Conservation (phyloP, 2,797 vertebrate genomes). For the Oreonectes daqikongensis region DNA sequence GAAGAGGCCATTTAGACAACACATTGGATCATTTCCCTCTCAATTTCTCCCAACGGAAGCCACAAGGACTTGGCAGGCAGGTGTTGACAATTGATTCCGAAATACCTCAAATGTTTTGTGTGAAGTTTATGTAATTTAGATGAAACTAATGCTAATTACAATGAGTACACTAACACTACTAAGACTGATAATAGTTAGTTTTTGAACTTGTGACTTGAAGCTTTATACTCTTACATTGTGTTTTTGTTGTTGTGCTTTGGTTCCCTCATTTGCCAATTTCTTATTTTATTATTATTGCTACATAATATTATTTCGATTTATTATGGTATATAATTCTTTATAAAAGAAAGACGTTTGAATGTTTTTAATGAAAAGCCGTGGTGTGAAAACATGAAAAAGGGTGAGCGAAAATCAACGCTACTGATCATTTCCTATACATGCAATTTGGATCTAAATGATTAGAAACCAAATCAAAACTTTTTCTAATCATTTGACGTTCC, state of each 20-base stretch:
- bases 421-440: conserved; percentile 25
- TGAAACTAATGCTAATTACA: conserved; percentile 78
- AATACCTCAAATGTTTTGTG: conserved; percentile 99
- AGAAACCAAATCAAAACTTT: conserved; percentile 72
- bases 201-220: conserved; percentile 99
- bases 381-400: conserved; percentile 67
- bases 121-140: conserved; percentile 99
- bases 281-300: conserved; percentile 78
- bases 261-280: conserved; percentile 75
- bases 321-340: conserved; percentile 51
- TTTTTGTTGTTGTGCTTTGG: conserved; percentile 86
- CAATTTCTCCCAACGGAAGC: conserved; percentile 74
- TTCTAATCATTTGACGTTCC: conserved; percentile 65
- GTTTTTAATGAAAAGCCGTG: conserved; percentile 82
- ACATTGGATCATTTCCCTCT: conserved; percentile 27
- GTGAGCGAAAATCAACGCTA: conserved; percentile 56
- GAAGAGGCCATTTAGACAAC: conserved; percentile 13
- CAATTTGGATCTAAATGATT: conserved; percentile 54
- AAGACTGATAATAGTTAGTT: conserved; percentile 96
- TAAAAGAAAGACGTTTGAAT: conserved; percentile 92
- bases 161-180: conserved; percentile 82
- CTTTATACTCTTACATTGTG: conserved; percentile 98
- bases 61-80: conserved; percentile 82
- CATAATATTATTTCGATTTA: conserved; percentile 74
- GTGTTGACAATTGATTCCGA: conserved; percentile 99